phyloP scores from a whole-genome alignment of 1,140 invertebrate species.

The Vollenhovia emeryi region DNA sequence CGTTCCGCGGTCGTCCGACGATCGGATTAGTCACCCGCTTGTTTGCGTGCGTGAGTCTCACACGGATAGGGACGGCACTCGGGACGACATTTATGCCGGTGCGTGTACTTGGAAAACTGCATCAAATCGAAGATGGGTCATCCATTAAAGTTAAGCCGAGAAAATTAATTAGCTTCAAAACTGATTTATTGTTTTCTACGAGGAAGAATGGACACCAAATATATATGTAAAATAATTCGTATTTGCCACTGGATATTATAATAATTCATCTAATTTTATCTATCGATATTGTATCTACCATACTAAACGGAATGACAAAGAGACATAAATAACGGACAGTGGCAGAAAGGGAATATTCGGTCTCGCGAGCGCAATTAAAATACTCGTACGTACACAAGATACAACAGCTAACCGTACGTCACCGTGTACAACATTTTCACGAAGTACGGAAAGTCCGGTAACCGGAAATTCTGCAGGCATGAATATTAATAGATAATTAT shows the following conservation, averaged over 20 bases:
- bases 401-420: background rate
- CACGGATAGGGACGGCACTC: too few species aligned
- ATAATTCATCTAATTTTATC: background rate
- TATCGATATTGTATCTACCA: background rate
- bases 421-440: slow-evolving; percentile 22
- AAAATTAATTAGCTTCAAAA: background rate
- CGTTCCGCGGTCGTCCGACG: too few species aligned
- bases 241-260: background rate
- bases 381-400: background rate
- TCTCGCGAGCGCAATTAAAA: slow-evolving; percentile 24
- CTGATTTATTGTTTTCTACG: background rate
- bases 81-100: too few species aligned
- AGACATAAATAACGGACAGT: background rate
- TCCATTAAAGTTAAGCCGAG: too few species aligned
- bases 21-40: too few species aligned
- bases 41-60: too few species aligned
- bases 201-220: background rate
- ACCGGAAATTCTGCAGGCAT: slow-evolving; percentile 10
- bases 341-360: background rate
- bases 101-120: too few species aligned
- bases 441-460: slow-evolving; percentile 7
- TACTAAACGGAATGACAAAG: background rate
- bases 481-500: slow-evolving; percentile 47
- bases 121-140: too few species aligned
- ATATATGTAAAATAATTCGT: background rate